Base-by-base conservation (phyloP, 1,140 invertebrate species). In the Ctenoplectra terminalis region DNA sequence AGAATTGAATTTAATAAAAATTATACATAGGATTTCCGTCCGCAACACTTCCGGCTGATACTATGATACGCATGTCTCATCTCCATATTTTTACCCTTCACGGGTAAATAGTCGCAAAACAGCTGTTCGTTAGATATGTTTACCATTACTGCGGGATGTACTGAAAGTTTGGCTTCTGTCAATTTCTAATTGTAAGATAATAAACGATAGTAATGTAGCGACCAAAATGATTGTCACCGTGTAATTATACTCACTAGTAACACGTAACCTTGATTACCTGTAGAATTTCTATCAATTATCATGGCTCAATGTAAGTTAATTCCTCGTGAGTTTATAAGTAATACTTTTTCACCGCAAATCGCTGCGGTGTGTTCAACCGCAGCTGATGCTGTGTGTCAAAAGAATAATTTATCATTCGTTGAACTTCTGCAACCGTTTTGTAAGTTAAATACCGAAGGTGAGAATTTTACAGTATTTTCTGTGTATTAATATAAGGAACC, bases 381-480 rank as follows among this genome's bases (percentile, higher is more conserved):
- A 91, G 98, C 97, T 11, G 97, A 99, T 89, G 95, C 95, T 81
- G 94, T 97, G 61, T 98, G 98, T 90, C 96, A 96, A 81, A 98
- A 98, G 91, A 99, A 99, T 93, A 98, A 99, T 94, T 94, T 99
- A 60, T 96, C 96, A 31, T 98, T 99, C 91, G 96, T 97, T 66
- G 97, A 99, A 94, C 92, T 99, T 66, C 94, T 99, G 46, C 98
- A 98, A 91, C 98, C 98, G 6, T 99, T 99, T 94, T 96, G 96
- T 88, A 95, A 96, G 88, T 91, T 98, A 60, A 96, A 95, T 84
- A 95, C 95, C 79, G 97, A 98, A 95, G 96, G 97, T 97, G 94
- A 92, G 83, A 77, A 79, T 74, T 56, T 76, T 15, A 75, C 11
- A 9, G 17, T 34, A 58, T 2, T 29, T 23, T 58, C 11, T 58